Conservation (phyloP, 2,113 vertebrate genomes). For the Corvus hawaiiensis region DNA sequence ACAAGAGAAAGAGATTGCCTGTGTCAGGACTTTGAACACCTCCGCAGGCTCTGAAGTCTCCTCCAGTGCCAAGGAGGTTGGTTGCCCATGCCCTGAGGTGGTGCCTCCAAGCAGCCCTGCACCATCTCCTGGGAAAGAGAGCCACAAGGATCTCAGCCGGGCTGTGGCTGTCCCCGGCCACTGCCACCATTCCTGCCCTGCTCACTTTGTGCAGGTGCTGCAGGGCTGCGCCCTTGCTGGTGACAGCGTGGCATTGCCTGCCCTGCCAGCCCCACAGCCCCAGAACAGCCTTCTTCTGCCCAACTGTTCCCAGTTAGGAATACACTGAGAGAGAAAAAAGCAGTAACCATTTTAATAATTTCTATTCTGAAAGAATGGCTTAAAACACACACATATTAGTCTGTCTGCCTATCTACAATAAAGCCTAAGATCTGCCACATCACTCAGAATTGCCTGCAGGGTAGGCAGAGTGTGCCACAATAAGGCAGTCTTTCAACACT, state of each 20-base stretch:
- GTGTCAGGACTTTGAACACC: not conserved
- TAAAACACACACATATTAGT: not conserved
- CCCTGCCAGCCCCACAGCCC: not conserved
- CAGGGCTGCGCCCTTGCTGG: not conserved
- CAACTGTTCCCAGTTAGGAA: not conserved
- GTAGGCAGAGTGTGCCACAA: not conserved
- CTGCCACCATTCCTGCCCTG: not conserved
- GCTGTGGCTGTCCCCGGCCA: not conserved
- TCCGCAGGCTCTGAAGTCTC: not conserved
- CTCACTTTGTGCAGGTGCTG: not conserved
- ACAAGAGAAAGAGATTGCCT: not conserved
- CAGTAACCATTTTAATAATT: not conserved
- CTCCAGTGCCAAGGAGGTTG: no score
- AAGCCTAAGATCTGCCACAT: not conserved
- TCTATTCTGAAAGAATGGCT: not conserved
- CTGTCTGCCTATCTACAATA: not conserved
- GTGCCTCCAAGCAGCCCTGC: not conserved
- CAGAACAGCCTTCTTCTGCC: not conserved
- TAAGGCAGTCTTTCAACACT: not conserved
- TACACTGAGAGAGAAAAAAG: not conserved
- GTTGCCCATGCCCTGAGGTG: not conserved
- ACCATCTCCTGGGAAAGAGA: not conserved
- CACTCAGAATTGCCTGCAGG: not conserved
- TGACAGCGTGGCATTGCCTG: rapidly evolving
- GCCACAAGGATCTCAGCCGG: rapidly evolving